These are phyloP conservation scores for Mesoclemmys tuberculata DNA, from an alignment of 2,113 vertebrate species.

Conservation along the genomic window DNA sequence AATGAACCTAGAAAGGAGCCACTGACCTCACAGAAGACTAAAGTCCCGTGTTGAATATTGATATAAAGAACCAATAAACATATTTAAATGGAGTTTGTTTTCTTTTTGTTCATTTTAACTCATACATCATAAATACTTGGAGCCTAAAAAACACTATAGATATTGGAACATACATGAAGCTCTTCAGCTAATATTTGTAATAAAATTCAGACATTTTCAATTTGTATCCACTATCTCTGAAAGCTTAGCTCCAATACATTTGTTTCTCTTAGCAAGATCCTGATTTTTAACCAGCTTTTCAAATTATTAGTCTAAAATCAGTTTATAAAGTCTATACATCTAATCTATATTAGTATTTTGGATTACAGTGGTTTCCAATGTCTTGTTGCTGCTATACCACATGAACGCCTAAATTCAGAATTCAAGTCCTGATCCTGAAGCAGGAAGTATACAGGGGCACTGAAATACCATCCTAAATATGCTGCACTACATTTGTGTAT, in stretches of 20 bases:
- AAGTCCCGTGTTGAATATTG: background rate
- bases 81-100: background rate
- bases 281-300: background rate
- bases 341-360: no score
- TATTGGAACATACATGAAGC: background rate
- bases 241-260: background rate
- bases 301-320: background rate
- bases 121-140: background rate
- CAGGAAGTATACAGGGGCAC: no score
- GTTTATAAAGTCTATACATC: no score
- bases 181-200: background rate
- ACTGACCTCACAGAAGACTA: background rate
- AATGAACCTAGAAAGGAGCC: background rate
- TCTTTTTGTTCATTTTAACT: background rate
- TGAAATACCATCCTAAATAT: no score
- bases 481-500: no score
- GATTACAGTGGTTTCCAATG: no score
- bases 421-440: no score
- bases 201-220: background rate
- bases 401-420: no score
- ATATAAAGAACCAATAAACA: background rate
- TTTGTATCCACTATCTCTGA: background rate
- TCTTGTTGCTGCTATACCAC: no score
- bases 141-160: background rate
- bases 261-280: background rate